Percentiles rank a stretch among this genome's conserved stretches.
These are phyloP conservation scores for Tadarida brasiliensis DNA, from an alignment of 2,797 vertebrate genomes.

Conservation along the genomic window DNA sequence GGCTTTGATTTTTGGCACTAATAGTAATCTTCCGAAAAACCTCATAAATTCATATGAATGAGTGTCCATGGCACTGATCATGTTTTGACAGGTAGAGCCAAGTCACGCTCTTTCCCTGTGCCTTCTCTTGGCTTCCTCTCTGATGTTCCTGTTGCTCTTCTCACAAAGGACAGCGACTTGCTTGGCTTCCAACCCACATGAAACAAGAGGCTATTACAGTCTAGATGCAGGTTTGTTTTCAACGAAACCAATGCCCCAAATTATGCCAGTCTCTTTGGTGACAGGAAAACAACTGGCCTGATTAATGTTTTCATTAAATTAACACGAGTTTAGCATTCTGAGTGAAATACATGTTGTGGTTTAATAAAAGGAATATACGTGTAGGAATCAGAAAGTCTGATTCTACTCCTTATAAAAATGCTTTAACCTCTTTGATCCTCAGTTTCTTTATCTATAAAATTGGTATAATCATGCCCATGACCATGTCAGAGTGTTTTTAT, in stretches of 20 bases:
- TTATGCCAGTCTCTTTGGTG: not conserved
- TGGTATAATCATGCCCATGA: rapidly evolving
- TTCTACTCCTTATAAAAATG: not conserved
- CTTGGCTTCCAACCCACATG: constrained; percentile 25
- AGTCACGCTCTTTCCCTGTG: constrained; percentile 81
- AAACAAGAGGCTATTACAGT: not conserved
- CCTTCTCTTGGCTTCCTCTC: constrained; percentile 75
- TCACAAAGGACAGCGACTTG: constrained; percentile 67
- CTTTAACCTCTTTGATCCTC: not conserved
- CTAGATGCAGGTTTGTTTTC: not conserved
- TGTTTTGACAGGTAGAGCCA: constrained; percentile 73
- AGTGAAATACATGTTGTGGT: not conserved
- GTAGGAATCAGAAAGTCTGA: not conserved
- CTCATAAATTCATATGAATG: constrained; percentile 77
- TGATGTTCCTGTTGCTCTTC: constrained; percentile 69
- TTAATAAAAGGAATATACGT: not conserved
- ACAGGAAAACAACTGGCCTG: constrained; percentile 27
- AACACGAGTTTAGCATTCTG: not conserved
- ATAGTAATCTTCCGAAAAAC: constrained; percentile 65
- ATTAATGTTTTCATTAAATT: constrained; percentile 31
- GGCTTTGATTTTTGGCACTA: constrained; percentile 72
- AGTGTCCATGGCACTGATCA: constrained; percentile 51
- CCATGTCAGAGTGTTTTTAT: not conserved
- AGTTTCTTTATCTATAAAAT: not conserved
- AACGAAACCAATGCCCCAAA: constrained; percentile 30